Conservation (phyloP, 1,140 invertebrate species). For the Sarcophaga bullata region DNA sequence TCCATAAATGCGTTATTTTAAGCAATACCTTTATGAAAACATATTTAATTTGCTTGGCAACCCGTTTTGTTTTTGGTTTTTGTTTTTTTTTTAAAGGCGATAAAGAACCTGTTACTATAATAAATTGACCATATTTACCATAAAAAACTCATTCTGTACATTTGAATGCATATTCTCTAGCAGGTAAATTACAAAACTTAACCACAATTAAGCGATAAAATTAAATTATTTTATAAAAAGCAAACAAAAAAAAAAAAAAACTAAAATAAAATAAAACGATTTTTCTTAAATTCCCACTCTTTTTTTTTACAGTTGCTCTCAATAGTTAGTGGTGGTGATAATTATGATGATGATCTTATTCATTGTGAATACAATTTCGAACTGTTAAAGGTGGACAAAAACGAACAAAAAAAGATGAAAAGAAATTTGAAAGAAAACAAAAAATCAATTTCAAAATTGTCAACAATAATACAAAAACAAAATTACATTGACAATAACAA, state of each 20-base stretch:
- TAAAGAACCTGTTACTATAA: too few relatives aligned
- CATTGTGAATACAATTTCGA: slow-evolving; percentile 26
- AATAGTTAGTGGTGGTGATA: too few relatives aligned
- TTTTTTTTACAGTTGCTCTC: too few relatives aligned
- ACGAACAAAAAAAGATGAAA: not conserved
- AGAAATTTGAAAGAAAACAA: not conserved
- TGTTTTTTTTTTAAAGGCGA: not conserved
- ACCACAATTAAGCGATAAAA: not conserved
- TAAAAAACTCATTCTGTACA: not conserved
- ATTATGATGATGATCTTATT: not conserved
- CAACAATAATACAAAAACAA: too few relatives aligned
- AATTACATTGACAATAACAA: too few relatives aligned
- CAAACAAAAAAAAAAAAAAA: too few relatives aligned
- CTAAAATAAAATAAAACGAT: too few relatives aligned
- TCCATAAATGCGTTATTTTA: too few relatives aligned
- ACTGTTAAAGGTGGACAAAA: slow-evolving; percentile 30
- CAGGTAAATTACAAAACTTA: too few relatives aligned
- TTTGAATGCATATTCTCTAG: not conserved
- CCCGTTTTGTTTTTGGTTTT: not conserved
- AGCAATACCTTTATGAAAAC: too few relatives aligned
- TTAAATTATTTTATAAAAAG: not conserved
- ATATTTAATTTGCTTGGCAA: too few relatives aligned
- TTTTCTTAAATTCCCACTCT: too few relatives aligned
- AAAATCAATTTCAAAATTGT: not conserved
- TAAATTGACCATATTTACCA: slow-evolving; percentile 22